Evolutionary conservation across 1,140 invertebrate species (phyloP).

Genomic region (Zophobas morio): DNA sequence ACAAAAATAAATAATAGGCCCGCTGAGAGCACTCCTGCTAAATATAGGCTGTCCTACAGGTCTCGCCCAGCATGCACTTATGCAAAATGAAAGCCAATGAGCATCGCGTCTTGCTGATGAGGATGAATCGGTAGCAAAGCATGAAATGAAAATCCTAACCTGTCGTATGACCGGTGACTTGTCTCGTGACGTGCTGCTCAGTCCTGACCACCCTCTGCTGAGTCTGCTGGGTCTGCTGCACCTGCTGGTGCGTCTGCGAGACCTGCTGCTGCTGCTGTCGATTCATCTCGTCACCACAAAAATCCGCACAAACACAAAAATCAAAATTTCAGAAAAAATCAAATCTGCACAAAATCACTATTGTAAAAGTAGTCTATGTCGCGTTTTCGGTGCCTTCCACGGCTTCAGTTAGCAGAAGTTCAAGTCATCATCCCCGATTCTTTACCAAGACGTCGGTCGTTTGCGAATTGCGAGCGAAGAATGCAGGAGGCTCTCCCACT

Average conservation of each 20-base stretch:
- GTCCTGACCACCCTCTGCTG: constrained; percentile 80
- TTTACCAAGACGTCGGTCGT: constrained; percentile 90
- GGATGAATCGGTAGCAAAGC: constrained; percentile 35
- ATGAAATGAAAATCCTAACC: constrained; percentile 71
- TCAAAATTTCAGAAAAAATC: constrained; percentile 53
- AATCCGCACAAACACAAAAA: constrained; percentile 62
- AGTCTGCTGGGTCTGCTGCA: constrained; percentile 72
- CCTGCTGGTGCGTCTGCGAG: constrained; percentile 72
- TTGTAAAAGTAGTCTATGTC: constrained; percentile 54
- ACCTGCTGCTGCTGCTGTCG: constrained; percentile 67
- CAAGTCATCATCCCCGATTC: constrained; percentile 88
- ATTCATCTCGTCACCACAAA: constrained; percentile 67
- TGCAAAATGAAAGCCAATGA: constrained; percentile 21
- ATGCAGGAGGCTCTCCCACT: constrained; percentile 70
- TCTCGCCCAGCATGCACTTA: neutral
- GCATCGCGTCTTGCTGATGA: neutral
- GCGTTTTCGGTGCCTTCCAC: constrained; percentile 69
- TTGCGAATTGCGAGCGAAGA: constrained; percentile 86
- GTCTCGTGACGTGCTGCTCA: constrained; percentile 82
- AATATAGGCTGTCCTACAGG: neutral
- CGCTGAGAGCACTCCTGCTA: neutral
- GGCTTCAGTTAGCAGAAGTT: constrained; percentile 82
- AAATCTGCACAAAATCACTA: constrained; percentile 60
- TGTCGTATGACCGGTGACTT: constrained; percentile 84
- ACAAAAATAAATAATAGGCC: neutral